Base-by-base conservation (phyloP, 2,888 invertebrate genomes). In the Nomada ruficornis region DNA sequence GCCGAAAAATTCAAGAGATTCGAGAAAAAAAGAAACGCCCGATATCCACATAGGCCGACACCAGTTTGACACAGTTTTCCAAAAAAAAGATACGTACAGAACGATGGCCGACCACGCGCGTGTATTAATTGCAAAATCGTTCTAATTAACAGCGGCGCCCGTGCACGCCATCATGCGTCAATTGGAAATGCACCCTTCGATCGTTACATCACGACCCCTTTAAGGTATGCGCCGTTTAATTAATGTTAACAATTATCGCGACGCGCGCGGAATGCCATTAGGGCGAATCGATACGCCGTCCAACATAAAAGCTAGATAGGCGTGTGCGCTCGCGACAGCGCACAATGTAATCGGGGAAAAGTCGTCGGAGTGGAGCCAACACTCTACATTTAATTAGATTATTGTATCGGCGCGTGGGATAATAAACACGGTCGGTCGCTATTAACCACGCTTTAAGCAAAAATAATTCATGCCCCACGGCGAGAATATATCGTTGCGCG, bases 191-290 rank as follows among this genome's bases (percentile, higher is more conserved):
- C 29, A 10, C 18, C 44, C 23, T 15, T 64, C 60, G 42, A n/a
- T 60, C 60, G 60, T 71, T 71, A 52, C 60, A 36, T 71, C 60
- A 42, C 13, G 23, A 5, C 23, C 59, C 63, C 13, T 55, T 57
- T 23, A 50, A 63, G 42, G 18, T 71, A 47, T 1, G 50, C 18
- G 20, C n/a, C 59, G 64, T 57, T 71, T 54, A 62, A 78, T 78
- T 71, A 62, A 78, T 13, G 65, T 77, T 77, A 60, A 64, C 20
- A 55, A 71, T 71, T 20, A 60, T 36, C 36, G 13, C 5, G n/a
- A 36, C 64, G n/a, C 26, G 60, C 36, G 23, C n/a, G 44, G 29
- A 44, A 42, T 18, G 50, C 50, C 13, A 23, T 60, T 18, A 15
- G 2, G 11, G 2, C 47, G 26, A 70, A 77, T 77, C 79, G 42